These are phyloP conservation scores for Trichacis sp. DNA, from an alignment of 2,888 invertebrate species.

Conservation along the genomic window DNA sequence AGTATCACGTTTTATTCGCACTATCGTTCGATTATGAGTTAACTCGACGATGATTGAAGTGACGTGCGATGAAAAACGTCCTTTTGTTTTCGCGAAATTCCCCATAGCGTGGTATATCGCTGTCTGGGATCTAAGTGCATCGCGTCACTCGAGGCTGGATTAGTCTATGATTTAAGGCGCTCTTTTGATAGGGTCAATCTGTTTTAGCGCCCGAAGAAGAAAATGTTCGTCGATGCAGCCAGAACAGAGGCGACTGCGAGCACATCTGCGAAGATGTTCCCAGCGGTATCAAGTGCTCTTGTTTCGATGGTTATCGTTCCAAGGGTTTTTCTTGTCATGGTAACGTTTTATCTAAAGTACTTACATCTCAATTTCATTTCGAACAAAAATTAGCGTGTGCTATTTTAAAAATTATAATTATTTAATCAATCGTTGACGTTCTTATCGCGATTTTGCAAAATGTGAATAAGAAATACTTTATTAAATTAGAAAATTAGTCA, in stretches of 20 bases:
- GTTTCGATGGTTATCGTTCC: conserved; percentile 68
- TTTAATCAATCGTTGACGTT: no score
- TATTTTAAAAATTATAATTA: no score
- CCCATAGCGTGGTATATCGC: conserved; percentile 1
- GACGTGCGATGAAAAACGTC: conserved; percentile 29
- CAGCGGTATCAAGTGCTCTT: conserved; percentile 67
- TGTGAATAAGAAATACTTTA: no score
- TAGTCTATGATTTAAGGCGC: conserved; percentile 5
- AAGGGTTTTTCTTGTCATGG: conserved; percentile 67
- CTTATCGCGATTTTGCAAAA: no score
- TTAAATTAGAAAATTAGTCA: no score
- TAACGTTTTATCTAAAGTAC: conserved; percentile 48
- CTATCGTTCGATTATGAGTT: neutral
- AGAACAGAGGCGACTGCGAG: conserved; percentile 70
- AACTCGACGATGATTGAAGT: neutral
- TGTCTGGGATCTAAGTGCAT: neutral
- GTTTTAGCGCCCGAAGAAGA: conserved; percentile 25
- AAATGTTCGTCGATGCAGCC: conserved; percentile 60
- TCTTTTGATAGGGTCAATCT: conserved; percentile 6
- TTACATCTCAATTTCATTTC: no score
- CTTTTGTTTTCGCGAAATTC: conserved; percentile 11
- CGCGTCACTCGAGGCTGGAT: conserved; percentile 8
- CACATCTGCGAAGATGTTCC: conserved; percentile 69
- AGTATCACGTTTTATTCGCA: neutral
- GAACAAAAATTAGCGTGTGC: no score